A percentile compares a stretch with the other conserved stretches of the same genome.
phyloP scores from a whole-genome alignment of 2,797 vertebrate species.

The Trichosurus vulpecula region DNA sequence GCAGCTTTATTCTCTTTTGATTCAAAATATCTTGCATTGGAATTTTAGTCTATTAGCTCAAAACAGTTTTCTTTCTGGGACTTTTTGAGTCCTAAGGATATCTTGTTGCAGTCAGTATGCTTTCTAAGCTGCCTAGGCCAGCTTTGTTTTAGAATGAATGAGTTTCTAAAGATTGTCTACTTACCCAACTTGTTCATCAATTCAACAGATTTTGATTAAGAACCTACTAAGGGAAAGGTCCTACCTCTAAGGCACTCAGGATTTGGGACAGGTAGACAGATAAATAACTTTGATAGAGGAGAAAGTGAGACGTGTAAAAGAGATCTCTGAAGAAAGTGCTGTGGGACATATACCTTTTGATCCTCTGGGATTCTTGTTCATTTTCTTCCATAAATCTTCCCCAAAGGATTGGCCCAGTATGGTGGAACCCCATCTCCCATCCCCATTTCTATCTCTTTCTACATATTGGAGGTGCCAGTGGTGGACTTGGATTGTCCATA shows the following conservation, averaged over 20 bases:
- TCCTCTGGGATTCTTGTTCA: neutral
- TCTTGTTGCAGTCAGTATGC: neutral
- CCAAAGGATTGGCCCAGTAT: neutral
- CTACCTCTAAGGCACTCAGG: neutral
- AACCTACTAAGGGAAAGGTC: neutral
- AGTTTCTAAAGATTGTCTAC: neutral
- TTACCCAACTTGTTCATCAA: neutral
- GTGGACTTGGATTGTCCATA: neutral
- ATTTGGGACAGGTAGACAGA: neutral
- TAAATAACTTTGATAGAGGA: neutral
- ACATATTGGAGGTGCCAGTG: neutral
- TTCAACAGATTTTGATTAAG: neutral
- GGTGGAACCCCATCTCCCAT: neutral
- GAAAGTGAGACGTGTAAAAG: neutral
- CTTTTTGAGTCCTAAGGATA: neutral
- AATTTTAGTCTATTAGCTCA: neutral
- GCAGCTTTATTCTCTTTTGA: neutral
- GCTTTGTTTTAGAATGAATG: fast-evolving
- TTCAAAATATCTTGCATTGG: constrained; percentile 36
- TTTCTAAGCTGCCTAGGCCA: fast-evolving
- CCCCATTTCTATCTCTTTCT: neutral
- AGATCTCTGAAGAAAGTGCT: neutral
- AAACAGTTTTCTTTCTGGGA: constrained; percentile 26
- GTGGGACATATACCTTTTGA: neutral
- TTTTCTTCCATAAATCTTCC: neutral